Conservation (phyloP, 2,113 vertebrate species). For the Toxotes chatareus region DNA sequence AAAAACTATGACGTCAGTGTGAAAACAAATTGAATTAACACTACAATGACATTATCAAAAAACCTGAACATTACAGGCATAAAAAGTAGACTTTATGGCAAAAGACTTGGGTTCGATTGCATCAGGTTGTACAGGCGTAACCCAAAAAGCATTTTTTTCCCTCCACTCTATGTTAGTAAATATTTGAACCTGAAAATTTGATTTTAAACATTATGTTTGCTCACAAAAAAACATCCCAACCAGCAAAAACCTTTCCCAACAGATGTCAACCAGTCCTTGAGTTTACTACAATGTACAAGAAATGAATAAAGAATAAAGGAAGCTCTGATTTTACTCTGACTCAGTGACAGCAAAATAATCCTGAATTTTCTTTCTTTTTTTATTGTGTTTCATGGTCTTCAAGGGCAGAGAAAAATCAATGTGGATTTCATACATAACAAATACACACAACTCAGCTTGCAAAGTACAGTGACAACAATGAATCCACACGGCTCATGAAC, state of each 20-base stretch:
- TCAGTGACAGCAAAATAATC: slow-evolving; percentile 44
- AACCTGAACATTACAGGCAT: too few relatives aligned
- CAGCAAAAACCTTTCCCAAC: background rate
- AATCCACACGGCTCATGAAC: slow-evolving; percentile 47
- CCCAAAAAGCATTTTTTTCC: background rate
- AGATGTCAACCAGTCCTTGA: background rate
- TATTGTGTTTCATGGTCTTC: slow-evolving; percentile 63
- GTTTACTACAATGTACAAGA: slow-evolving; percentile 6
- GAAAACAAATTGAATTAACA: too few relatives aligned
- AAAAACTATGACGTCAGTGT: too few relatives aligned
- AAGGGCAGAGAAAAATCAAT: slow-evolving; percentile 51
- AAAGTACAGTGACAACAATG: slow-evolving; percentile 73
- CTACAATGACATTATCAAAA: too few relatives aligned
- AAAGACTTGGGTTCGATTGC: too few relatives aligned
- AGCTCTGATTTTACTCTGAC: slow-evolving; percentile 13
- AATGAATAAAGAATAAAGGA: slow-evolving; percentile 9
- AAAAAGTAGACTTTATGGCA: too few relatives aligned
- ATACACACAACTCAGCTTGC: slow-evolving; percentile 72
- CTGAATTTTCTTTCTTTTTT: slow-evolving; percentile 54
- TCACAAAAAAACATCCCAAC: background rate
- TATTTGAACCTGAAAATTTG: background rate
- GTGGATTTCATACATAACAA: slow-evolving; percentile 65
- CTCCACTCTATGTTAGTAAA: background rate
- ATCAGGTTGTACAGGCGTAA: too few relatives aligned
- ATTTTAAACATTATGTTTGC: too few relatives aligned